Conservation (phyloP, 2,797 vertebrate genomes). For the Intellagama lesueurii region DNA sequence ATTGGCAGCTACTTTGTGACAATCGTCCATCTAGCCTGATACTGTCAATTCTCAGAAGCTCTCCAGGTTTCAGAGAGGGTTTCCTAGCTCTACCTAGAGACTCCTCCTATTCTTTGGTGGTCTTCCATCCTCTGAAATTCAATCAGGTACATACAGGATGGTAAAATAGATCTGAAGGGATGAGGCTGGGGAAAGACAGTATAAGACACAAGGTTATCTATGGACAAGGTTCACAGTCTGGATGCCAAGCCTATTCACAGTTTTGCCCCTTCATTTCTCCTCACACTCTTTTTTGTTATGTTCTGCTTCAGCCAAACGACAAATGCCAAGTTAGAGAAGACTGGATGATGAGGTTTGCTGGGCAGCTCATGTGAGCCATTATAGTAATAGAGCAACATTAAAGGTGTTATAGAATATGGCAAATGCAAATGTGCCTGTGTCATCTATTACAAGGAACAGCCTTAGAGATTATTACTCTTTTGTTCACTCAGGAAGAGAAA, state of each 20-base stretch:
- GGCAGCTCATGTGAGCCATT: slow-evolving; percentile 33
- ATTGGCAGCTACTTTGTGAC: too few species aligned
- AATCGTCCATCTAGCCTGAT: too few species aligned
- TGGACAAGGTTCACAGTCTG: background rate
- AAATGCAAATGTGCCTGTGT: background rate
- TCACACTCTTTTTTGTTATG: background rate
- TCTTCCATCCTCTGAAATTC: too few species aligned
- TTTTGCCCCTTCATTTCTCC: background rate
- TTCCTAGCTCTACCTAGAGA: too few species aligned
- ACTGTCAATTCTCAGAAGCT: too few species aligned
- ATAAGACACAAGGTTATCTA: background rate
- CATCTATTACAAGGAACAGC: background rate
- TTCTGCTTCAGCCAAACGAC: background rate
- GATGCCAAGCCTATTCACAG: background rate
- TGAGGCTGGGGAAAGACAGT: background rate
- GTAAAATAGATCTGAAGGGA: too few species aligned
- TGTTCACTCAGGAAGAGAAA: slow-evolving; percentile 14
- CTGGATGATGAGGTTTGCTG: slow-evolving; percentile 23
- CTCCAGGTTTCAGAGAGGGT: too few species aligned
- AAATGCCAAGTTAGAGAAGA: slow-evolving; percentile 2
- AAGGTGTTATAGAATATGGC: slow-evolving; percentile 26
- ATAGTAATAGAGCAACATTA: slow-evolving; percentile 36
- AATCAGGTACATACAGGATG: too few species aligned
- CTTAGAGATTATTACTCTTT: slow-evolving; percentile 4
- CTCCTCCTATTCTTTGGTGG: too few species aligned